Evolutionary conservation across 2,888 invertebrate genomes (phyloP).

Genomic region (Heliconius cydno): DNA sequence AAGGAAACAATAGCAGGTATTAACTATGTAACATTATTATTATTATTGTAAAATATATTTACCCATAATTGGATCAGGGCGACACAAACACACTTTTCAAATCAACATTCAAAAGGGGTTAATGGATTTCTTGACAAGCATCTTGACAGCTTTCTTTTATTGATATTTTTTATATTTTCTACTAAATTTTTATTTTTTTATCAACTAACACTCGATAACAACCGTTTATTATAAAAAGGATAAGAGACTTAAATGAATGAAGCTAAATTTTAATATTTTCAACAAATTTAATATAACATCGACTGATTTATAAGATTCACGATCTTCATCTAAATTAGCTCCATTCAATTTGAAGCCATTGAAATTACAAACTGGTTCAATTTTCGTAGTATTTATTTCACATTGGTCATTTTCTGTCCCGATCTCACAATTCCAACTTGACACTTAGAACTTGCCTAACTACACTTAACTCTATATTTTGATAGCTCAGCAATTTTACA

Average conservation of each 20-base stretch:
- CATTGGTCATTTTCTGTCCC: conserved; percentile 76
- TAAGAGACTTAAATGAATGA: conserved; percentile 54
- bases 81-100: conserved; percentile 78
- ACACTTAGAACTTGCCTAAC: conserved; percentile 53
- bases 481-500: conserved; percentile 43
- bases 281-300: conserved; percentile 7
- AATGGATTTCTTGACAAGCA: conserved; percentile 76
- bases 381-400: conserved; percentile 81
- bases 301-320: not conserved
- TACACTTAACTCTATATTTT: conserved; percentile 52
- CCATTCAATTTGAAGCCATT: conserved; percentile 56
- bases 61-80: conserved; percentile 80
- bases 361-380: conserved; percentile 59
- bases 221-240: conserved; percentile 29
- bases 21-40: conserved; percentile 74
- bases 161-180: conserved; percentile 33
- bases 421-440: conserved; percentile 71
- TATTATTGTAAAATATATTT: conserved; percentile 81
- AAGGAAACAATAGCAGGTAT: conserved; percentile 71
- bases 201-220: conserved; percentile 15
- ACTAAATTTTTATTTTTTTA: conserved; percentile 22
- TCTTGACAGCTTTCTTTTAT: conserved; percentile 78
- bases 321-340: conserved; percentile 42
- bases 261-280: conserved; percentile 42
- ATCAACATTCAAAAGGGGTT: conserved; percentile 69